Conservation (phyloP, 2,888 invertebrate genomes). For the Sphinx pinastri region DNA sequence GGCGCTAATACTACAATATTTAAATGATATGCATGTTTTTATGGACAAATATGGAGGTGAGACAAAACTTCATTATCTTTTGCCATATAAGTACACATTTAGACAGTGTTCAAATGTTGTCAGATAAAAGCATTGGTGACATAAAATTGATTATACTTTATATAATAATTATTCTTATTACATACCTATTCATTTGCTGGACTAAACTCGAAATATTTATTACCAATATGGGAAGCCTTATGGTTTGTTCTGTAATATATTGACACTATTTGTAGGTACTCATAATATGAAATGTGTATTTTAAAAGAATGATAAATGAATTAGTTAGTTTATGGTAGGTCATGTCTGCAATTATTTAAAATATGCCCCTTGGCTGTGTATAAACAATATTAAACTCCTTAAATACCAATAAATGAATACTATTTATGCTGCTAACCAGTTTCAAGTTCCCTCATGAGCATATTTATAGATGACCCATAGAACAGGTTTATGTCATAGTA, state of each 20-base stretch:
- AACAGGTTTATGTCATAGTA: slow-evolving; percentile 38
- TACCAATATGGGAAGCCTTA: background rate
- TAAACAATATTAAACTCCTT: slow-evolving; percentile 3
- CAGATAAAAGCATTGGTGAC: background rate
- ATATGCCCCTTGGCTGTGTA: background rate
- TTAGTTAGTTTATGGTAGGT: background rate
- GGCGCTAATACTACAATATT: slow-evolving; percentile 92
- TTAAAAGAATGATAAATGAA: background rate
- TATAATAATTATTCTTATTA: background rate
- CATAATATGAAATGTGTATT: background rate
- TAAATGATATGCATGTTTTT: slow-evolving; percentile 90
- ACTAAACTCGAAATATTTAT: background rate
- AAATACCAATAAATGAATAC: slow-evolving; percentile 23
- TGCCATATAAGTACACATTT: background rate
- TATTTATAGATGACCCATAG: slow-evolving; percentile 61
- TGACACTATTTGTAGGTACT: background rate
- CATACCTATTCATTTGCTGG: background rate
- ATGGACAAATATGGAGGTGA: slow-evolving; percentile 94
- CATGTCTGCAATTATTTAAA: background rate
- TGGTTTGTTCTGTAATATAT: background rate
- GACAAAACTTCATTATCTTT: slow-evolving; percentile 49
- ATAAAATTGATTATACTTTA: background rate
- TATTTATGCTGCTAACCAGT: slow-evolving; percentile 37
- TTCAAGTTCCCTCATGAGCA: slow-evolving; percentile 42
- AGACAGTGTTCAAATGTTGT: background rate